Conservation (phyloP, 2,888 invertebrate genomes). For the Drosophila austrosaltans region DNA sequence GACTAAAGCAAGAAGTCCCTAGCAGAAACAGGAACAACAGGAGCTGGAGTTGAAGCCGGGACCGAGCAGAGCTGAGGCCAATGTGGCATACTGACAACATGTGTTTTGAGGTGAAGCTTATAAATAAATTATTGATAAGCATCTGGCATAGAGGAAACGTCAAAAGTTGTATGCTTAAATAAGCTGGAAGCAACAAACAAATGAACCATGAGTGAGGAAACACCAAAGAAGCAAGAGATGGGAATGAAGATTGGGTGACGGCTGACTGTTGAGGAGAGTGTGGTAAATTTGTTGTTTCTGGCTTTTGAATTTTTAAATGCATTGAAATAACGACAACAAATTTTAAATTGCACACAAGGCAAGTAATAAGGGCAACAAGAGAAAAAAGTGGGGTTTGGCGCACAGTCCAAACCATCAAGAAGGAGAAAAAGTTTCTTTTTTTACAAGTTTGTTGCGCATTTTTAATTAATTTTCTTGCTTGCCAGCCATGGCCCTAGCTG, state of each 20-base stretch:
- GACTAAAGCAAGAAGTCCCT: too few relatives aligned
- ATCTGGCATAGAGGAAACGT: constrained; percentile 70
- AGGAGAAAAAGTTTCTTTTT: constrained; percentile 31
- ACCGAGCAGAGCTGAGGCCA: constrained; percentile 33
- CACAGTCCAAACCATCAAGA: constrained; percentile 20
- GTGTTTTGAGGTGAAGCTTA: constrained; percentile 77
- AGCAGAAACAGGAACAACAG: constrained; percentile 1
- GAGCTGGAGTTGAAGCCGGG: constrained; percentile 14
- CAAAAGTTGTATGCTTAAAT: constrained; percentile 74
- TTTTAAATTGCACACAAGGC: constrained; percentile 45
- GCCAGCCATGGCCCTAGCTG: constrained; percentile 1
- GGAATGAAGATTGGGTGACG: background rate
- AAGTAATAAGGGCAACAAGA: constrained; percentile 21
- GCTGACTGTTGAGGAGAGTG: background rate
- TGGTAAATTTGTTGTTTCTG: constrained; percentile 32
- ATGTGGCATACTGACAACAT: constrained; percentile 71
- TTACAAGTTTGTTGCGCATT: constrained; percentile 47
- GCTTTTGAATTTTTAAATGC: constrained; percentile 64
- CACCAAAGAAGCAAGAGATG: constrained; percentile 9
- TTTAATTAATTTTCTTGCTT: constrained; percentile 55
- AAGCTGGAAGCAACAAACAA: constrained; percentile 54
- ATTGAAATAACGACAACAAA: constrained; percentile 51
- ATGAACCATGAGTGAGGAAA: constrained; percentile 15
- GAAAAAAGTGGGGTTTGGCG: too few relatives aligned
- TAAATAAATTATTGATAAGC: constrained; percentile 80